phyloP scores from a whole-genome alignment of 2,113 vertebrate species.

The Periophthalmus modestus region DNA sequence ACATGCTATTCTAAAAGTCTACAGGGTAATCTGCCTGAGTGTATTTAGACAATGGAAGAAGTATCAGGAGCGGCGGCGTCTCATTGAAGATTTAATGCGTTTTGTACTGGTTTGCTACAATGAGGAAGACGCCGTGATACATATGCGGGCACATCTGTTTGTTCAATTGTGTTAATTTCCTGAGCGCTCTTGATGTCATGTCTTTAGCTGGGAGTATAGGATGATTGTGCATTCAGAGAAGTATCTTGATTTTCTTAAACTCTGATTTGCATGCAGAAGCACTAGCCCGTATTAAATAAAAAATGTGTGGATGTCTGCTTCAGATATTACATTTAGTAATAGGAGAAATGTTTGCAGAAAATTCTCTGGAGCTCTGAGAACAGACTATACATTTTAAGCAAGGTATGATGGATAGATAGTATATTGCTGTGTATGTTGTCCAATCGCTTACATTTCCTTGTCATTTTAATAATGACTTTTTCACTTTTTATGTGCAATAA shows the following conservation, averaged over 20 bases:
- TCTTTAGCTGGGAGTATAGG: constrained; percentile 7
- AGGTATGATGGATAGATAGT: neutral
- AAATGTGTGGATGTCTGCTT: neutral
- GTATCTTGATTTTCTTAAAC: constrained; percentile 14
- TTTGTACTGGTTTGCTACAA: neutral
- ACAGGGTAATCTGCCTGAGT: constrained; percentile 43
- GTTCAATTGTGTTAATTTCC: constrained; percentile 10
- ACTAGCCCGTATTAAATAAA: constrained; percentile 6
- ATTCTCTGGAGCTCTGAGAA: neutral
- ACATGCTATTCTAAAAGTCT: constrained; percentile 42
- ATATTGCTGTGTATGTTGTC: neutral
- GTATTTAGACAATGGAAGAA: constrained; percentile 17
- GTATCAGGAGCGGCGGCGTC: constrained; percentile 4
- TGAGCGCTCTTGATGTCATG: constrained; percentile 19
- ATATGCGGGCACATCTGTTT: constrained; percentile 23
- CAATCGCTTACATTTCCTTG: neutral
- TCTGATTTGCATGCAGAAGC: constrained; percentile 12
- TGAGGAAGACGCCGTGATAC: neutral
- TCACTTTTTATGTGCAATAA: neutral
- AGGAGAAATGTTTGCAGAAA: constrained; percentile 5
- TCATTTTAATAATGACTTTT: neutral
- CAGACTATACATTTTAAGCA: constrained; percentile 13
- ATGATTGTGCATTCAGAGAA: constrained; percentile 15
- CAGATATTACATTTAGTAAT: constrained; percentile 7
- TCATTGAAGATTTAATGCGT: neutral